Evolutionary conservation across 1,140 invertebrate genomes (phyloP).

Genomic region (Mamestra configurata): DNA sequence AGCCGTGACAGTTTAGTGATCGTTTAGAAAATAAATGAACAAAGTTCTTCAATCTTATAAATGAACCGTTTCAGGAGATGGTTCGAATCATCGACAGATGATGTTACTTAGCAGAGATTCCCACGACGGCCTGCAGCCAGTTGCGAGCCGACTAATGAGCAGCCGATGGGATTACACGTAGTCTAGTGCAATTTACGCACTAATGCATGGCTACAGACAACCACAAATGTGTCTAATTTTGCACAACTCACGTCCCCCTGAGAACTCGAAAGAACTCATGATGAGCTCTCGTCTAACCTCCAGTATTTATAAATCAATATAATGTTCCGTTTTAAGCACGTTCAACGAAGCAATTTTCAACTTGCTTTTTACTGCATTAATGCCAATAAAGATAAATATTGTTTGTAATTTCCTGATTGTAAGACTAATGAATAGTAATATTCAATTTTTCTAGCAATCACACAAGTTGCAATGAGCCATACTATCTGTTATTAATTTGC

Average conservation of each 20-base stretch:
- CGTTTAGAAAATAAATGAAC: conserved; percentile 52
- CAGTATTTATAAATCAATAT: neutral
- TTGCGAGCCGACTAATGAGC: conserved; percentile 74
- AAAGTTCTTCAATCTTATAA: conserved; percentile 52
- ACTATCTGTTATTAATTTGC: neutral
- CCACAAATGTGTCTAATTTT: conserved; percentile 77
- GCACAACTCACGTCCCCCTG: conserved; percentile 37
- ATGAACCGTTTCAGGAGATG: conserved; percentile 57
- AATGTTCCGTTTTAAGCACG: neutral
- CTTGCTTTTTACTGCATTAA: neutral
- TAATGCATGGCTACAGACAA: conserved; percentile 75
- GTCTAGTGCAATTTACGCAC: conserved; percentile 79
- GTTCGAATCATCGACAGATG: conserved; percentile 55
- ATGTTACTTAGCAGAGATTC: conserved; percentile 66
- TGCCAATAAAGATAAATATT: conserved; percentile 8
- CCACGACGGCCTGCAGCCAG: conserved; percentile 68
- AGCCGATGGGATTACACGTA: conserved; percentile 76
- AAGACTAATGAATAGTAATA: conserved; percentile 34
- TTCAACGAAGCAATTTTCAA: conserved; percentile 30
- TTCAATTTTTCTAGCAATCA: conserved; percentile 12
- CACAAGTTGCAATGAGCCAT: conserved; percentile 1
- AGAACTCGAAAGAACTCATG: conserved; percentile 28
- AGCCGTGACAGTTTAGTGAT: conserved; percentile 60
- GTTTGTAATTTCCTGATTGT: conserved; percentile 15
- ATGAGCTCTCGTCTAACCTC: neutral